Conservation (phyloP, 2,797 vertebrate species). For the Triplophysa bombifrons region DNA sequence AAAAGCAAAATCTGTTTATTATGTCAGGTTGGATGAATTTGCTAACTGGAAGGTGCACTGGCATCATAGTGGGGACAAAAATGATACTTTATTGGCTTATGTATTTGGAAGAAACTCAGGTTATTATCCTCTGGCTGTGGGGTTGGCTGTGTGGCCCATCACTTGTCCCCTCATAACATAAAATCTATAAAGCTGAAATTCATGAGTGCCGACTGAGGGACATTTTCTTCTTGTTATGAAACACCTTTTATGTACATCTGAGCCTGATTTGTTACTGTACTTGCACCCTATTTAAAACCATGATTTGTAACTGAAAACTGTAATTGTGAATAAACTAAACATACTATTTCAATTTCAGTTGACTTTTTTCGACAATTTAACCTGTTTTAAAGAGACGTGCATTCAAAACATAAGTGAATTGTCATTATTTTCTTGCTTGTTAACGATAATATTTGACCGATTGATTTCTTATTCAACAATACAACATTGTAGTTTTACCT, state of each 20-base stretch:
- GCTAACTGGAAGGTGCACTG: not conserved
- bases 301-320: not conserved
- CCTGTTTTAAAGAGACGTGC: not conserved
- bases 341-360: too few species aligned
- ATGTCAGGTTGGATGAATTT: not conserved
- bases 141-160: not conserved
- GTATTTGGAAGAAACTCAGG: slow-evolving; percentile 15
- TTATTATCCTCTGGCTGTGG: slow-evolving; percentile 4
- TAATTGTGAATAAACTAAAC: not conserved
- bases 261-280: not conserved
- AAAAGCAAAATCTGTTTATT: not conserved
- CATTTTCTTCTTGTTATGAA: slow-evolving; percentile 4
- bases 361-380: too few species aligned
- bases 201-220: not conserved
- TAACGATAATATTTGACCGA: not conserved
- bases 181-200: slow-evolving; percentile 13
- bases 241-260: not conserved
- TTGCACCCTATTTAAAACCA: not conserved
- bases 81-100: not conserved
- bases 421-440: not conserved
- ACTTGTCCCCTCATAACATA: slow-evolving; percentile 4
- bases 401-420: not conserved
- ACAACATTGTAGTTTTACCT: not conserved
- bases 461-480: not conserved
- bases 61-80: not conserved